Evolutionary conservation across 2,797 vertebrate genomes (phyloP).

Genomic region (Hyperoplus immaculatus): DNA sequence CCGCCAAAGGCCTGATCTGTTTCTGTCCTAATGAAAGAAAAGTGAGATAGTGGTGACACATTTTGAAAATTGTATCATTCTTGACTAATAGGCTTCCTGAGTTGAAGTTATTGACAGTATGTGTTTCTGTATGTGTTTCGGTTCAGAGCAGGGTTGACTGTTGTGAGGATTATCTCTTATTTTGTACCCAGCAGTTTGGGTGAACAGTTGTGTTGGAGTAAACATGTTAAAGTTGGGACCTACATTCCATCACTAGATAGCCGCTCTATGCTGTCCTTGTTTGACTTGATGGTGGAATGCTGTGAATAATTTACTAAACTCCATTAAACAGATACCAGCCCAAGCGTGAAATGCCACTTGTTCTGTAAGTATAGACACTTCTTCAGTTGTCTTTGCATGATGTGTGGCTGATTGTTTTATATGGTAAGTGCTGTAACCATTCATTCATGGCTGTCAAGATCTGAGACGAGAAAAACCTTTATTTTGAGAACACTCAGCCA

Average conservation of each 20-base stretch:
- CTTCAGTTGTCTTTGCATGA: slow-evolving; percentile 33
- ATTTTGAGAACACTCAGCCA: slow-evolving; percentile 14
- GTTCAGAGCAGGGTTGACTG: slow-evolving; percentile 10
- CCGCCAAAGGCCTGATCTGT: slow-evolving; percentile 34
- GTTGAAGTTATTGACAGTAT: neutral
- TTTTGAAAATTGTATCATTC: slow-evolving; percentile 1
- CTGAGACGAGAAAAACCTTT: slow-evolving; percentile 14
- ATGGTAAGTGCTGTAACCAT: slow-evolving; percentile 30
- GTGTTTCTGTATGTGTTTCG: neutral
- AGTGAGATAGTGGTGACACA: slow-evolving; percentile 5
- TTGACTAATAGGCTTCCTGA: neutral
- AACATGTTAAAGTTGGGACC: slow-evolving; percentile 7
- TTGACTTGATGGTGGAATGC: slow-evolving; percentile 21
- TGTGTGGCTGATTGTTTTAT: slow-evolving; percentile 52
- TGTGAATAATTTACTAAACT: slow-evolving; percentile 52
- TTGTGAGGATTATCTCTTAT: slow-evolving; percentile 12
- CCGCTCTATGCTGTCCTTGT: slow-evolving; percentile 32
- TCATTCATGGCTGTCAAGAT: slow-evolving; percentile 45
- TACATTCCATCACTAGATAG: neutral
- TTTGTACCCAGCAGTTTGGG: slow-evolving; percentile 18
- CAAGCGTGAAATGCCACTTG: slow-evolving; percentile 37
- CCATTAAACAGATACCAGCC: slow-evolving; percentile 37
- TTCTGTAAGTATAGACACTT: slow-evolving; percentile 26
- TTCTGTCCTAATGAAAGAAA: slow-evolving; percentile 52
- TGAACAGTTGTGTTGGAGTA: neutral